These are phyloP conservation scores for Zosterops pallidus DNA, from an alignment of 2,113 vertebrate genomes.

Conservation along the genomic window DNA sequence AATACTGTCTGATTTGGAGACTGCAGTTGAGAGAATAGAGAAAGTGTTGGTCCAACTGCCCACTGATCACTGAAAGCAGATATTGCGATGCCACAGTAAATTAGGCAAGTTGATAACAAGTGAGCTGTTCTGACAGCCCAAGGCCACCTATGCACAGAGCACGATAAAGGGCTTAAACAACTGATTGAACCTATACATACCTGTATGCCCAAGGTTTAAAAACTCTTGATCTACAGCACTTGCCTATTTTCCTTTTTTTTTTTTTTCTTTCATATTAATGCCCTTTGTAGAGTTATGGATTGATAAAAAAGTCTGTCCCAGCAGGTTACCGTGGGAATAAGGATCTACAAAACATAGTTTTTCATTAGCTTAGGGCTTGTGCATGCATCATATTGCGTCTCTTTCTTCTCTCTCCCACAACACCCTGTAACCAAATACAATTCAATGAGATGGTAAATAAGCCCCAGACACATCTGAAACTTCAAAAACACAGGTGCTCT, in stretches of 20 bases:
- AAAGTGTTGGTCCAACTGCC: neutral
- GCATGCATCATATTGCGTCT: neutral
- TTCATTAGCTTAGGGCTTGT: constrained; percentile 27
- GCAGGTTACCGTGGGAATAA: constrained; percentile 40
- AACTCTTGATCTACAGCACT: neutral
- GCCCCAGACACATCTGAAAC: constrained; percentile 13
- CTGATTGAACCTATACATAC: neutral
- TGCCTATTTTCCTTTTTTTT: neutral
- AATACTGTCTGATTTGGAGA: neutral
- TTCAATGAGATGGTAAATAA: constrained; percentile 31
- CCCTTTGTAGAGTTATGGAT: neutral
- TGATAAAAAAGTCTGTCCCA: constrained; percentile 20
- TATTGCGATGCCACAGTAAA: neutral
- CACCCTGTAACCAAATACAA: constrained; percentile 44
- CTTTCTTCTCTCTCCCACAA: constrained; percentile 36
- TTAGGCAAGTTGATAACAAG: neutral
- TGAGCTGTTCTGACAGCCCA: neutral
- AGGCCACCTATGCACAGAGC: neutral
- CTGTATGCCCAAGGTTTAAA: neutral
- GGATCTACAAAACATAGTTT: constrained; percentile 11
- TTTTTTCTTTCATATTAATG: neutral
- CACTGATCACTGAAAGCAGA: neutral
- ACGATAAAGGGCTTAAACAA: neutral
- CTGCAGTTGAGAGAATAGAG: neutral
- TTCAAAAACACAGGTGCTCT: constrained; percentile 25